Percentiles rank a stretch among this genome's conserved stretches.
phyloP scores from a whole-genome alignment of 2,113 vertebrate species.

The Pipra filicauda region DNA sequence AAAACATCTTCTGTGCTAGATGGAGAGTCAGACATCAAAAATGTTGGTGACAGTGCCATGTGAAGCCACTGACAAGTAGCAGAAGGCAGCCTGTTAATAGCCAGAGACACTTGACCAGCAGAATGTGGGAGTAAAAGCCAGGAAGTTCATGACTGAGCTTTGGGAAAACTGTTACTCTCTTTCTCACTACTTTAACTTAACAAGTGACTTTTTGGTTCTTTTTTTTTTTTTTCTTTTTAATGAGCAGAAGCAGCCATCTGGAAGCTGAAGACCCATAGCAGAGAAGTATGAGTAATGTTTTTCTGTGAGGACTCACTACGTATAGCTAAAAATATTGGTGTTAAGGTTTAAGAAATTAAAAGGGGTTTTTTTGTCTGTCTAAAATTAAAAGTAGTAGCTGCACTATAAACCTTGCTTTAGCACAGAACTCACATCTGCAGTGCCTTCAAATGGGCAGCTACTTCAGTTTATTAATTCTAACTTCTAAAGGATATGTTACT shows the following conservation, averaged over 20 bases:
- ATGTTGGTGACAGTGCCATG: not conserved
- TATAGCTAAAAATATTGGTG: not conserved
- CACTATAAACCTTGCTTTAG: not conserved
- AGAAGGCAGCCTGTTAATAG: not conserved
- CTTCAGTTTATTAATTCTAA: not conserved
- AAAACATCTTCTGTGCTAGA: not conserved
- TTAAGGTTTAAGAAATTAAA: not conserved
- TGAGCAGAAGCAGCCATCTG: not conserved
- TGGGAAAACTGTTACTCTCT: not conserved
- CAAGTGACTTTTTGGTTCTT: not conserved
- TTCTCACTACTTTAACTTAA: not conserved
- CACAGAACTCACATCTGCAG: not conserved
- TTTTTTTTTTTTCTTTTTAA: not conserved
- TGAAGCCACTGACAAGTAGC: not conserved
- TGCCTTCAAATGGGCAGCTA: not conserved
- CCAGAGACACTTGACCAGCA: not conserved
- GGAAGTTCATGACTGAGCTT: not conserved
- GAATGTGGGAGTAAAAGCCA: not conserved
- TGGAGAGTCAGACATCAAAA: not conserved
- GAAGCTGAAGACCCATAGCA: not conserved
- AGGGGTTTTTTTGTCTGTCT: not conserved
- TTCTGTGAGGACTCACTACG: not conserved
- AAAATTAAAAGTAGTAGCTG: not conserved
- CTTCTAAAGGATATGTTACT: not conserved
- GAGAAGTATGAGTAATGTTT: not conserved